A percentile compares a stretch with the other conserved stretches of the same genome.
These are phyloP conservation scores for Lates calcarifer DNA, from an alignment of 2,113 vertebrate genomes.

Conservation along the genomic window DNA sequence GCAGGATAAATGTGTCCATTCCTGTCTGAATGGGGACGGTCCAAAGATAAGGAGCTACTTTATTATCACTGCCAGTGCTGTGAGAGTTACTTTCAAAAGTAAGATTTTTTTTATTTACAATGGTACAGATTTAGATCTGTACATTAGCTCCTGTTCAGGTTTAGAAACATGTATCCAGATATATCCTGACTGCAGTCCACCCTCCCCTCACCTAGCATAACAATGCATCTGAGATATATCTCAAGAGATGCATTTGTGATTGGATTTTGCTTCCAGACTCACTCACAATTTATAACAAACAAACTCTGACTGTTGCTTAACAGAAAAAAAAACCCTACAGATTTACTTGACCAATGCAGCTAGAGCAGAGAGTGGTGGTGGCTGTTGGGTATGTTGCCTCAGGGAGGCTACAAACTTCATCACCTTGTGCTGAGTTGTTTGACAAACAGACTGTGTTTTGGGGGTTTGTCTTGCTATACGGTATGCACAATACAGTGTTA, in stretches of 20 bases:
- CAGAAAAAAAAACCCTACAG: neutral
- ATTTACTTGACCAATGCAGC: constrained; percentile 16
- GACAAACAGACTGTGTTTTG: constrained; percentile 29
- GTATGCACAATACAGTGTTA: neutral
- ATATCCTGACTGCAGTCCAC: neutral
- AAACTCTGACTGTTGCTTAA: constrained; percentile 18
- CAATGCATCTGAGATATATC: neutral
- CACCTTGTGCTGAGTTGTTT: constrained; percentile 17
- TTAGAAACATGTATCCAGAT: neutral
- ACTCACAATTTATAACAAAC: constrained; percentile 34
- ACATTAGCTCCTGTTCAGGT: neutral
- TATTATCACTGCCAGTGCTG: neutral
- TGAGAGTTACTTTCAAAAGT: neutral
- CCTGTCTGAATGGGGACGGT: neutral
- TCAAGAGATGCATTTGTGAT: constrained; percentile 5
- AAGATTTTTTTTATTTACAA: neutral
- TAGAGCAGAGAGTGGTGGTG: neutral
- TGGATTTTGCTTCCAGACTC: constrained; percentile 12
- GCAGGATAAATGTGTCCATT: constrained; percentile 13
- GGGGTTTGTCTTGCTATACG: neutral
- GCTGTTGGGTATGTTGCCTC: constrained; percentile 18
- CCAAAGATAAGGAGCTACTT: neutral
- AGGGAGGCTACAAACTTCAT: constrained; percentile 32
- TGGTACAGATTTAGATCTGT: neutral
- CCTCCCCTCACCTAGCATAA: neutral